These are phyloP conservation scores for Philhelius pedissequus DNA, from an alignment of 2,888 invertebrate genomes.

Conservation along the genomic window DNA sequence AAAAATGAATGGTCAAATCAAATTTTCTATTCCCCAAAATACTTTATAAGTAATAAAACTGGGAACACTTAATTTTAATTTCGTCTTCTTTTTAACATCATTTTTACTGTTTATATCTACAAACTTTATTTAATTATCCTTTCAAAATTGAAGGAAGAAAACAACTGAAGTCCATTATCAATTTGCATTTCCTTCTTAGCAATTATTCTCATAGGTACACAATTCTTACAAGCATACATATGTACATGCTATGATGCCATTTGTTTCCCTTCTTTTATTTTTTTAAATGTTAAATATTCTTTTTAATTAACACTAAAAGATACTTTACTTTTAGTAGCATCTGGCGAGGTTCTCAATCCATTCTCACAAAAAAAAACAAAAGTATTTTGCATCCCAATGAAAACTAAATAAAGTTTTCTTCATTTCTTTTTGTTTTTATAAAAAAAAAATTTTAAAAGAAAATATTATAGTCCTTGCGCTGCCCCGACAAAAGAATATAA, in stretches of 20 bases:
- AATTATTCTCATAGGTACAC: neutral
- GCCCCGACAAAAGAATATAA: neutral
- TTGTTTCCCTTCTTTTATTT: neutral
- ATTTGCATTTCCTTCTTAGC: neutral
- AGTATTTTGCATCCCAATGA: slow-evolving; percentile 22
- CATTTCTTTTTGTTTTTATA: neutral
- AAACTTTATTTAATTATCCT: neutral
- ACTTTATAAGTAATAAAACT: too few species aligned
- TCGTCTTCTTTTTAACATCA: too few species aligned
- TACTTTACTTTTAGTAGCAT: slow-evolving; percentile 2
- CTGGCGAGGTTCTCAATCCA: neutral
- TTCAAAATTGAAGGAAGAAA: neutral
- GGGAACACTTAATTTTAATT: too few species aligned
- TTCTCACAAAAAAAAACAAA: slow-evolving; percentile 1
- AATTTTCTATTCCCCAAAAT: too few species aligned
- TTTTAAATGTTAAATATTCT: slow-evolving; percentile 36
- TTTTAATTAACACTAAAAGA: slow-evolving; percentile 60
- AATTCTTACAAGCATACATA: too few species aligned
- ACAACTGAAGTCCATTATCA: neutral
- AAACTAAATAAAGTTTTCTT: slow-evolving; percentile 32
- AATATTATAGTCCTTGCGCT: neutral
- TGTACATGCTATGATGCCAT: neutral
- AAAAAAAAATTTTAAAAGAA: neutral
- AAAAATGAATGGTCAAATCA: too few species aligned
- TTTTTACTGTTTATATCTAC: neutral